A percentile compares a stretch with the other conserved stretches of the same genome.
These are phyloP conservation scores for Camponotus vicinus DNA, from an alignment of 1,140 invertebrate species.

Conservation along the genomic window DNA sequence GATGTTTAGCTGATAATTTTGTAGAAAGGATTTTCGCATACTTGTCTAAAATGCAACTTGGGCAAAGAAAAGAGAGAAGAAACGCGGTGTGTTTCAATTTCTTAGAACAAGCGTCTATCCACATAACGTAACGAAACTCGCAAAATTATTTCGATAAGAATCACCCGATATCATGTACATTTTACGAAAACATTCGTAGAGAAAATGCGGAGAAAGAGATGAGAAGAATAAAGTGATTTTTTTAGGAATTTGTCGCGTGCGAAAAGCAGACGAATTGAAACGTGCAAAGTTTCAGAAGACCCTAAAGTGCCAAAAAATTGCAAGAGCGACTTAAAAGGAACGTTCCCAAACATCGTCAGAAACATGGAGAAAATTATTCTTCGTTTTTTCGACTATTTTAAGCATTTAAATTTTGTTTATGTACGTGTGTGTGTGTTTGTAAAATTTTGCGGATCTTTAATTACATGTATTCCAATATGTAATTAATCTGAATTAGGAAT, in stretches of 20 bases:
- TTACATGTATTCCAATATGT: conserved; percentile 8
- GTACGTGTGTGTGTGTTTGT: not conserved
- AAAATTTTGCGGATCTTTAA: not conserved
- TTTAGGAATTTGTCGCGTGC: not conserved
- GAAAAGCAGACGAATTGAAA: not conserved
- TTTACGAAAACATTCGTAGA: not conserved
- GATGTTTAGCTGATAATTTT: conserved; percentile 60
- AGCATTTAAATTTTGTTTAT: conserved; percentile 3
- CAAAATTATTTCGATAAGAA: conserved; percentile 20
- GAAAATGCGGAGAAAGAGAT: not conserved
- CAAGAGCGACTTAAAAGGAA: conserved; percentile 7
- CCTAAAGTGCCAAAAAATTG: conserved; percentile 47
- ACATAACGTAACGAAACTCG: not conserved
- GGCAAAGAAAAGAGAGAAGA: not conserved
- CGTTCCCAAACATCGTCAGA: not conserved
- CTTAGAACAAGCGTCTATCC: not conserved
- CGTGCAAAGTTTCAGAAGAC: conserved; percentile 32
- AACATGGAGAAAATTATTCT: no score
- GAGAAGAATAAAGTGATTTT: conserved; percentile 4
- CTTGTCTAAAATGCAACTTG: conserved; percentile 6
- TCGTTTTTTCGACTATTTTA: not conserved
- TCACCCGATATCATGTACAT: conserved; percentile 1
- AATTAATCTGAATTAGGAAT: not conserved
- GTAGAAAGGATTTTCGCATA: conserved; percentile 44
- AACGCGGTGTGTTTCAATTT: not conserved